Conservation (phyloP, 2,888 invertebrate species). For the Elmis aenea region DNA sequence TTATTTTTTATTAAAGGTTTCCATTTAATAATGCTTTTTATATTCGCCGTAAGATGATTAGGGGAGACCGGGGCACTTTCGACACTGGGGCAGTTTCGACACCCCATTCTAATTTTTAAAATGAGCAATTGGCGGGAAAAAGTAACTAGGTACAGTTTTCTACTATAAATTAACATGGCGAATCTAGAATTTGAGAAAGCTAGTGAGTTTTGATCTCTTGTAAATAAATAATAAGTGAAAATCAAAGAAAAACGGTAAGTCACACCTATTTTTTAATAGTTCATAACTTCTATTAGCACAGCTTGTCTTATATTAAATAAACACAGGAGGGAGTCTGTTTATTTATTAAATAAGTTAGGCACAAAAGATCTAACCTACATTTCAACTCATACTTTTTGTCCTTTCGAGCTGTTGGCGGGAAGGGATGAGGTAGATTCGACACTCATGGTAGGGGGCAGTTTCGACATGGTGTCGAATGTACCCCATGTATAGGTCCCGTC, state of each 20-base stretch:
- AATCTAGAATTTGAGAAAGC: background rate
- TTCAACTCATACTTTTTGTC: no score
- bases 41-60: no score
- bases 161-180: background rate
- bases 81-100: conserved; percentile 1
- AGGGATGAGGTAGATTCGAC: conserved; percentile 1
- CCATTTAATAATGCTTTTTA: no score
- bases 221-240: background rate
- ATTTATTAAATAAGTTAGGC: no score
- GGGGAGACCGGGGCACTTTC: conserved; percentile 3
- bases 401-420: conserved; percentile 1
- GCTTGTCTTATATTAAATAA: no score
- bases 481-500: no score
- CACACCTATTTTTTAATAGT: no score
- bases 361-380: no score
- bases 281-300: no score
- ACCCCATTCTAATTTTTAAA: background rate
- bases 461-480: background rate
- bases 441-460: background rate
- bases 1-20: no score
- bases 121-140: conserved; percentile 1
- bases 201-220: background rate
- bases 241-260: no score
- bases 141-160: background rate
- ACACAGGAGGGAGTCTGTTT: no score